Percentiles rank a stretch among this genome's conserved stretches.
Conservation (phyloP, 37 sponge, comb jelly and placozoan species). For the Mnemiopsis leidyi region DNA sequence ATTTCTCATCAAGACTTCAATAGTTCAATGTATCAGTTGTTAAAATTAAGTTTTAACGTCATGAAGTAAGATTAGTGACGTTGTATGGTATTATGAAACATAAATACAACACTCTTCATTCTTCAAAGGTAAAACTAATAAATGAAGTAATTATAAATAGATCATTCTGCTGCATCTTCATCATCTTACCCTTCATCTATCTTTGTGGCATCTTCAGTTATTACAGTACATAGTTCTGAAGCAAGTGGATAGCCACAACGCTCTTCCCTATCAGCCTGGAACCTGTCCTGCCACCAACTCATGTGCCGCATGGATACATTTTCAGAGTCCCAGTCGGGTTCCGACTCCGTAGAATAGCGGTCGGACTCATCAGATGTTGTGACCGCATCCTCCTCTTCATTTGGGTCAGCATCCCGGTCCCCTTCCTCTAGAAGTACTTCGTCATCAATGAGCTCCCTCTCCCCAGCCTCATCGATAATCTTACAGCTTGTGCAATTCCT, state of each 20-base stretch:
- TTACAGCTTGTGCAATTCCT: too few species aligned
- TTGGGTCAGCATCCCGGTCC: too few species aligned
- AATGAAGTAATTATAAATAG: not conserved
- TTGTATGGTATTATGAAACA: too few species aligned
- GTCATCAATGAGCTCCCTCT: too few species aligned
- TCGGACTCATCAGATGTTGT: not conserved
- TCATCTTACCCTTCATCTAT: not conserved
- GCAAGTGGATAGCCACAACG: not conserved
- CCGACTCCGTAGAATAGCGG: not conserved
- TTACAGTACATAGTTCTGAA: not conserved
- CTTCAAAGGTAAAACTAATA: not conserved
- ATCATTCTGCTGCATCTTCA: not conserved
- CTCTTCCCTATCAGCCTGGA: conserved; percentile 7
- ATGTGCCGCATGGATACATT: not conserved
- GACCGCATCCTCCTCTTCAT: not conserved
- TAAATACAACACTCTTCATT: too few species aligned
- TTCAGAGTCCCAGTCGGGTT: conserved; percentile 33
- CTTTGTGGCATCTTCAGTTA: not conserved
- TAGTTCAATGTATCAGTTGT: too few species aligned
- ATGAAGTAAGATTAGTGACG: too few species aligned
- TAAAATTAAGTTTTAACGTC: too few species aligned
- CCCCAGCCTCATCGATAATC: too few species aligned
- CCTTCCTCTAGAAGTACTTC: too few species aligned
- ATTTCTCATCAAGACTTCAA: too few species aligned
- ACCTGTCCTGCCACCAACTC: not conserved